phyloP scores from a whole-genome alignment of 1,140 invertebrate species.

The Elymnias hypermnestra region DNA sequence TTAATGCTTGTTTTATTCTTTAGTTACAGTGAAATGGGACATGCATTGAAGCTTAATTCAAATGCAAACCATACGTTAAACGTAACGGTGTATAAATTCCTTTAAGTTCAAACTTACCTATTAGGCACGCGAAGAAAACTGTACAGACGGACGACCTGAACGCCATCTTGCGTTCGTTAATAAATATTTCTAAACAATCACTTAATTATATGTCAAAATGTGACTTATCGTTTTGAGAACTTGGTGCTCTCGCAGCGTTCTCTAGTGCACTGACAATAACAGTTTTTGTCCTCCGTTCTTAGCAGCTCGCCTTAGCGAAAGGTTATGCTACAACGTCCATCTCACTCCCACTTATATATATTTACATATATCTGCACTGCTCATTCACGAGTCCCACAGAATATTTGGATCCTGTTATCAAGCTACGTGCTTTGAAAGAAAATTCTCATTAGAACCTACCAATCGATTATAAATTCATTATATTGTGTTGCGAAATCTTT shows the following conservation, averaged over 20 bases:
- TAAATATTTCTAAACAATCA: constrained; percentile 40
- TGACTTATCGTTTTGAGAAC: constrained; percentile 50
- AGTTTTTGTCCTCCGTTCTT: constrained; percentile 67
- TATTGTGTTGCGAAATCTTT: constrained; percentile 8
- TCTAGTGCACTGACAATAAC: constrained; percentile 61
- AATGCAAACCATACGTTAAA: constrained; percentile 17
- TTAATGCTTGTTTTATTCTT: too few relatives aligned
- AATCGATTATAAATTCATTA: constrained; percentile 5
- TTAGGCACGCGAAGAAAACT: constrained; percentile 51
- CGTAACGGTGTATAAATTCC: constrained; percentile 23
- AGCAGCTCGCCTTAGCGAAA: constrained; percentile 59
- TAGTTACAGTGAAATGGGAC: too few relatives aligned
- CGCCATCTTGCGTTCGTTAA: constrained; percentile 59
- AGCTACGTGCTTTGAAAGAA: constrained; percentile 60
- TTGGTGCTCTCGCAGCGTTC: constrained; percentile 57
- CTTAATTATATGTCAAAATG: constrained; percentile 51
- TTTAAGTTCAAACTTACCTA: constrained; percentile 47
- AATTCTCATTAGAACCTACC: constrained; percentile 34
- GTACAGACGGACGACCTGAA: constrained; percentile 43
- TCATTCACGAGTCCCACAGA: constrained; percentile 36
- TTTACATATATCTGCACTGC: constrained; percentile 31
- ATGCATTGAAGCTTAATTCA: constrained; percentile 18
- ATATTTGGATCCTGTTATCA: constrained; percentile 63
- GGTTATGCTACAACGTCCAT: constrained; percentile 41
- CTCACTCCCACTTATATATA: constrained; percentile 32